Conservation (phyloP, 2,797 vertebrate species). For the Aplochiton taeniatus region DNA sequence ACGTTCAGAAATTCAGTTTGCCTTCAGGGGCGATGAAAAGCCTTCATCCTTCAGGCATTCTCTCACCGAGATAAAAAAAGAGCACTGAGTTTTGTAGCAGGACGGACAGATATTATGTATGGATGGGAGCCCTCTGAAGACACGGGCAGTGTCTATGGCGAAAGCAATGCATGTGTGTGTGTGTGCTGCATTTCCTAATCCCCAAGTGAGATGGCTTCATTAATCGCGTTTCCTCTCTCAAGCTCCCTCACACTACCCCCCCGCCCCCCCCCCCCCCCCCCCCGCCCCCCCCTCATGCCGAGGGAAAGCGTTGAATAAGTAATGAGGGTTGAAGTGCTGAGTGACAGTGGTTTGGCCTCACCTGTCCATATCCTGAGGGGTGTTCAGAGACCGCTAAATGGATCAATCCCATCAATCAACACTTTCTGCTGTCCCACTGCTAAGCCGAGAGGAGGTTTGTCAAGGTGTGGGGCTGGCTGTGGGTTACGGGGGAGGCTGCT, state of each 20-base stretch:
- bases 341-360: background rate
- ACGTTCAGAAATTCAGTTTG: background rate
- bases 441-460: background rate
- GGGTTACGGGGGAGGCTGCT: background rate
- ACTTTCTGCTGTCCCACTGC: background rate
- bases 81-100: background rate
- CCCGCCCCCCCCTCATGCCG: background rate
- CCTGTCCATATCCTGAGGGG: background rate
- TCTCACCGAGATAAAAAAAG: background rate
- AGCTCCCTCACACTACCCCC: too few species aligned
- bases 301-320: slow-evolving; percentile 5
- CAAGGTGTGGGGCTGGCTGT: background rate
- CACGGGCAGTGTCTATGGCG: background rate
- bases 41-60: background rate
- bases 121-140: background rate
- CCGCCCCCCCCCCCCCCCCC: too few species aligned
- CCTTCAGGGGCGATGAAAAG: background rate
- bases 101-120: background rate
- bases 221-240: background rate
- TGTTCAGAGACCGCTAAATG: background rate
- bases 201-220: background rate
- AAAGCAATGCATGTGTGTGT: background rate
- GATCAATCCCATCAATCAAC: background rate
- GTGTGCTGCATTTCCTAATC: background rate
- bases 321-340: slow-evolving; percentile 5